phyloP scores from a whole-genome alignment of 2,888 invertebrate genomes.

The Ptychoptera contaminata region DNA sequence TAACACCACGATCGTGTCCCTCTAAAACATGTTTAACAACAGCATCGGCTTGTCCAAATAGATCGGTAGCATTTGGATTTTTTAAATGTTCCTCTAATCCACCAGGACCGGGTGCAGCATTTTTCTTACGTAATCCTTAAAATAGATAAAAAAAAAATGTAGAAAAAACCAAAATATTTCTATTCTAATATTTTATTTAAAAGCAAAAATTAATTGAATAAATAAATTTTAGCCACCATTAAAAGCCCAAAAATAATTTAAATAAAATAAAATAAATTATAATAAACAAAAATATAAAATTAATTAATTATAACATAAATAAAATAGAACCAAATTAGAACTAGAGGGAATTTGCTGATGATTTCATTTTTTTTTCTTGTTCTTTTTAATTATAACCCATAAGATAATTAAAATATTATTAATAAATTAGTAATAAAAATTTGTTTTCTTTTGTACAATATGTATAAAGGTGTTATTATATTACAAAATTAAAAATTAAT shows the following conservation, averaged over 20 bases:
- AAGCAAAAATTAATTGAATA: too few species aligned
- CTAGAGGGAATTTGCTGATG: not conserved
- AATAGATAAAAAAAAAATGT: not conserved
- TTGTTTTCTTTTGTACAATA: too few species aligned
- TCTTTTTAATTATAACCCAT: not conserved
- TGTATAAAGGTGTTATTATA: not conserved
- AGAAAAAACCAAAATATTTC: not conserved
- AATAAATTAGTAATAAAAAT: not conserved
- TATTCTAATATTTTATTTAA: not conserved
- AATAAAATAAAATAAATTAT: not conserved
- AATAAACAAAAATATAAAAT: not conserved
- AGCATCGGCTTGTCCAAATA: slow-evolving; percentile 90
- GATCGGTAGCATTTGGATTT: slow-evolving; percentile 73
- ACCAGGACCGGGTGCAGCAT: slow-evolving; percentile 89
- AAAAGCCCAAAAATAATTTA: not conserved
- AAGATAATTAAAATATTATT: not conserved
- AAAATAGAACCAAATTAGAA: slow-evolving; percentile 13
- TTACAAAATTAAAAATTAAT: not conserved
- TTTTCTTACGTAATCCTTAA: slow-evolving; percentile 80
- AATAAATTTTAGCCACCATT: too few species aligned
- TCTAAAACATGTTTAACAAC: slow-evolving; percentile 81
- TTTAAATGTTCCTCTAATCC: slow-evolving; percentile 78
- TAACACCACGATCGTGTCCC: slow-evolving; percentile 94
- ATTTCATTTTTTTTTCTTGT: not conserved
- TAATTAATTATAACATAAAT: not conserved